Evolutionary conservation across 2,113 vertebrate genomes (phyloP), one percentile per base, ranked within the genome.

Genomic region (Perccottus glenii): DNA sequence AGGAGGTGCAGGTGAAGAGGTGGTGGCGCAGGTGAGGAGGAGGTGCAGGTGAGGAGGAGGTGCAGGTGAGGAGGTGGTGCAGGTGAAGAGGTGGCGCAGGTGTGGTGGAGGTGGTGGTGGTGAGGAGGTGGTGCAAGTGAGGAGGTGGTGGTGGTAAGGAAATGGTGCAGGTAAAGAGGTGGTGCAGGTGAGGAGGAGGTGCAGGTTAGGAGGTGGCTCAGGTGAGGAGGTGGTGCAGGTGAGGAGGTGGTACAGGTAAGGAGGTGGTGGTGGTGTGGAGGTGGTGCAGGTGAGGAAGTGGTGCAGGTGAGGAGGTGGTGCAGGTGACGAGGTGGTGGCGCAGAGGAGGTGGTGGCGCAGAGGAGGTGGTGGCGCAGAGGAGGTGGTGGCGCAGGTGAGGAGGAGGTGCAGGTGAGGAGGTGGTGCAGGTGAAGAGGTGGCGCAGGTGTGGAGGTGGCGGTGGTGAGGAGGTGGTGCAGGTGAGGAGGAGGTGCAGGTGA

Each of bases 101-200:
- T 49, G n/a, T n/a, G n/a, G 36, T 64, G 44, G 65, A 62, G 73
- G 19, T 3, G 3, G 19, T 27, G 19, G 1, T 2, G 19, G 19
- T 27, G 70, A 65, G 68, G 77, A 78, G 77, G 67, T 62, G 14
- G 67, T 72, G 57, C 48, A 60, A 48, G 60, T 80, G 51, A 47
- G 57, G 38, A 63, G 19, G 19, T 3, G 3, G 19, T 27, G 19
- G n/a, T n/a, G n/a, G n/a, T n/a, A n/a, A n/a, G n/a, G n/a, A n/a
- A n/a, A n/a, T n/a, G n/a, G 45, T 58, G 69, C 15, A 32, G 14
- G 47, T 12, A 51, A 53, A 50, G 57, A 67, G 38, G 50, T 32
- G 44, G 60, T 40, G 61, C 11, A 15, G 11, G 51, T 47, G 11
- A 55, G 32, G 35, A 27, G 60, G 42, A 69, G 27, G 36, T 27